A percentile compares a stretch with the other conserved stretches of the same genome.
Evolutionary conservation across 2,888 invertebrate species (phyloP).

Genomic region (Abrostola triplasia): DNA sequence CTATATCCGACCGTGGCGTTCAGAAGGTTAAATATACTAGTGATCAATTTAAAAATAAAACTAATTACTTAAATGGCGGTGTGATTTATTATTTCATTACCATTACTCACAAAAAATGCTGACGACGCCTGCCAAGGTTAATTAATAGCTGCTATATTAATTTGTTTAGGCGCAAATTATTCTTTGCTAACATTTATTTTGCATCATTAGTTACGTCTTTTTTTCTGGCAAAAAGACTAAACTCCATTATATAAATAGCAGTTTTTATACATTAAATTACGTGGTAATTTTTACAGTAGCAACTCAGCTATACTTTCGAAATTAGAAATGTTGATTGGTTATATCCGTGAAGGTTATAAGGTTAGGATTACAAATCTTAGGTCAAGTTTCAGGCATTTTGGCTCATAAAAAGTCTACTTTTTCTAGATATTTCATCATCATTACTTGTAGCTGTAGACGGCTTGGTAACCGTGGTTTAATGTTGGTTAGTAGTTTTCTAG

Average conservation of each 20-base stretch:
- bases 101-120: conserved; percentile 36
- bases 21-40: too few relatives aligned
- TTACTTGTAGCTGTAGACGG: not conserved
- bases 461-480: not conserved
- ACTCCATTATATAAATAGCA: not conserved
- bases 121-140: conserved; percentile 21
- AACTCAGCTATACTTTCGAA: not conserved
- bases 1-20: too few relatives aligned
- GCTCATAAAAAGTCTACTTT: not conserved
- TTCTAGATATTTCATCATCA: not conserved
- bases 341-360: not conserved
- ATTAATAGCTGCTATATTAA: conserved; percentile 35
- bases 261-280: not conserved
- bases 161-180: conserved; percentile 30
- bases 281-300: not conserved
- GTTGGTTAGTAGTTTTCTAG: not conserved
- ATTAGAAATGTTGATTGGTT: not conserved
- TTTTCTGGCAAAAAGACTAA: not conserved
- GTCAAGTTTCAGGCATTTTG: not conserved
- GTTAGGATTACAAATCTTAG: not conserved
- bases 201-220: conserved; percentile 13
- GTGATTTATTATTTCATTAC: conserved; percentile 18
- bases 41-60: conserved; percentile 8
- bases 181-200: conserved; percentile 21
- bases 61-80: conserved; percentile 8